Conservation (phyloP, 2,888 invertebrate genomes). For the Eustalomyia histrio region DNA sequence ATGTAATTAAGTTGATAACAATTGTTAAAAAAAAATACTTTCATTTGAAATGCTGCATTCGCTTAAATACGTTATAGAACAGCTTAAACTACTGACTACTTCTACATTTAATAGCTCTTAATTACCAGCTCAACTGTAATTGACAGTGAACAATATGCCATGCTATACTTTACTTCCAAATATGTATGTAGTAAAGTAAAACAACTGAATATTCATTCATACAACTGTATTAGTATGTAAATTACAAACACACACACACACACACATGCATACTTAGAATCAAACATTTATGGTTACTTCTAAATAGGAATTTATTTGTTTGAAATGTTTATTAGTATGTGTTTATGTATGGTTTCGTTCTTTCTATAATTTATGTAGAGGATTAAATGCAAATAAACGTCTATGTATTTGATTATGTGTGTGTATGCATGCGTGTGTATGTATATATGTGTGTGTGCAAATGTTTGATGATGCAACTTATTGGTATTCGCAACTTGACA, state of each 20-base stretch:
- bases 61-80: constrained; percentile 5
- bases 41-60: not conserved
- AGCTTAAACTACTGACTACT: constrained; percentile 50
- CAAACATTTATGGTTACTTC: constrained; percentile 29
- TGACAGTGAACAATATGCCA: constrained; percentile 66
- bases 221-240: constrained; percentile 17
- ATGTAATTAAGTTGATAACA: constrained; percentile 7
- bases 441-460: constrained; percentile 52
- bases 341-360: constrained; percentile 19
- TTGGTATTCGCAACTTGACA: constrained; percentile 62
- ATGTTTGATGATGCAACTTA: constrained; percentile 63
- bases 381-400: constrained; percentile 64
- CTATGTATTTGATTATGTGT: constrained; percentile 49
- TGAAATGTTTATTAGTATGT: constrained; percentile 46
- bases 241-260: constrained; percentile 24
- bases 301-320: constrained; percentile 49
- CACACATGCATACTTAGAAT: not conserved
- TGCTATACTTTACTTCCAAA: constrained; percentile 41
- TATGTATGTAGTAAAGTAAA: too few relatives aligned
- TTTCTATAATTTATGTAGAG: constrained; percentile 56
- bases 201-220: not conserved
- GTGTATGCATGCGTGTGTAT: constrained; percentile 3
- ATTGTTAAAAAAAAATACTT: constrained; percentile 1
- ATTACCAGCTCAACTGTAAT: constrained; percentile 66
- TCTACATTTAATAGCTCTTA: constrained; percentile 65